Base-by-base conservation (phyloP, 2,888 invertebrate genomes). In the Empis stercorea region DNA sequence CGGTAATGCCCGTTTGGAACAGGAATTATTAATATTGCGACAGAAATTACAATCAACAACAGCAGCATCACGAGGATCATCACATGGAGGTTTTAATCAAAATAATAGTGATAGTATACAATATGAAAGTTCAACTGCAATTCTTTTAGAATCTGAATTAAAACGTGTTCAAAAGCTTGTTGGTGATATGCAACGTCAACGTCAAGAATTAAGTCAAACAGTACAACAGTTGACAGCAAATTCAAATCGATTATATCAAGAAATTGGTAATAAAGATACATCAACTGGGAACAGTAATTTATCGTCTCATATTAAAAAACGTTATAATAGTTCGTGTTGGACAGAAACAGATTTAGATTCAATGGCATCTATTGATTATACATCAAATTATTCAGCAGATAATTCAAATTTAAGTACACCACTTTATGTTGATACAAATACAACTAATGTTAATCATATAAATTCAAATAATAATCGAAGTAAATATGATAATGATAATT, bases 331-430 rank as follows among this genome's bases (percentile, higher is more conserved):
- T 3, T 78, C 81, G 1, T 61, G 64, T 48, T 92, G 93, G 86
- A 76, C 86, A 47, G 92, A 93, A 70, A 93, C 93, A 0, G 93
- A 94, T 68, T 70, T 94, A 27, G 93, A 93, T 64, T 81, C 86
- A 0, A 83, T 86, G 61, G 75, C 79, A 49, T 82, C 84, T 1
- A 73, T 80, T 45, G 88, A 91, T 62, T 82, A 81, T 55, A 81
- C 79, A 4, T 68, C 78, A 30, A 76, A 66, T 39, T 69, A 71
- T 43, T 58, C 64, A 7, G 52, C 39, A 51, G 54, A 48, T 51
- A 55, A 41, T 58, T 60, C 9, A 58, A 61, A 61, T 50, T 54
- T 67, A 0, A 64, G 72, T 32, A 75, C 75, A 0, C 84, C 84
- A 0, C 63, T 86, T 10, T 86, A 84, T 57, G 81, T 85, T 30